Conservation (phyloP, 37 sponge, comb jelly and placozoan genomes). For the Eunapius fragilis region DNA sequence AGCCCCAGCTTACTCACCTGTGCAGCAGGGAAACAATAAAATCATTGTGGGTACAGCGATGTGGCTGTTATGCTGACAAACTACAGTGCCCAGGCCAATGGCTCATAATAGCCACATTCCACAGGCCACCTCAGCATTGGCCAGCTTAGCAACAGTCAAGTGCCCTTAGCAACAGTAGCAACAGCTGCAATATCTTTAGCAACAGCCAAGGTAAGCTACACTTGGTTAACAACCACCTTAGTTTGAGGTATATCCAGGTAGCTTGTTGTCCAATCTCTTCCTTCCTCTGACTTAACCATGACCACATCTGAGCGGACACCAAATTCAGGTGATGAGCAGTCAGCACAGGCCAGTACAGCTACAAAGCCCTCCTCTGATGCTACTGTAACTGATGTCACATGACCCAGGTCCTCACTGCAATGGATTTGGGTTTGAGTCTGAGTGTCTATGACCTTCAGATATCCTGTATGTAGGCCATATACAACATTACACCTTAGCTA, state of each 20-base stretch:
- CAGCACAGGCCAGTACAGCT: neutral
- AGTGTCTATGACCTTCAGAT: slow-evolving; percentile 19
- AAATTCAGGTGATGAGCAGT: neutral
- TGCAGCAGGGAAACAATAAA: neutral
- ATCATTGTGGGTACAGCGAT: too few relatives aligned
- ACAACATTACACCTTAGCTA: too few relatives aligned
- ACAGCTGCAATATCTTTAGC: neutral
- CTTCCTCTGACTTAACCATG: slow-evolving; percentile 1
- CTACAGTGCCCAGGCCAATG: neutral
- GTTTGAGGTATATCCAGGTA: neutral
- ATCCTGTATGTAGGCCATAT: neutral
- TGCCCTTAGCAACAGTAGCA: slow-evolving; percentile 3
- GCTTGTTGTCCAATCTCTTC: neutral
- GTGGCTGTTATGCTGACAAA: neutral
- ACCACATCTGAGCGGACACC: neutral
- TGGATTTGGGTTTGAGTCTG: slow-evolving; percentile 2
- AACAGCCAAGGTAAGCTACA: neutral
- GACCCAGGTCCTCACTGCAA: slow-evolving; percentile 5
- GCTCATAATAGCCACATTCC: neutral
- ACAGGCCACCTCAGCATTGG: neutral
- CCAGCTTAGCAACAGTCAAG: neutral
- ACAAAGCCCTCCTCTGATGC: neutral
- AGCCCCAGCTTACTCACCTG: slow-evolving; percentile 22
- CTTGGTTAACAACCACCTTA: neutral
- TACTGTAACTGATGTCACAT: slow-evolving; percentile 22